phyloP scores from a whole-genome alignment of 35 echinoderm and acorn worm genomes.

The Apostichopus japonicus region DNA sequence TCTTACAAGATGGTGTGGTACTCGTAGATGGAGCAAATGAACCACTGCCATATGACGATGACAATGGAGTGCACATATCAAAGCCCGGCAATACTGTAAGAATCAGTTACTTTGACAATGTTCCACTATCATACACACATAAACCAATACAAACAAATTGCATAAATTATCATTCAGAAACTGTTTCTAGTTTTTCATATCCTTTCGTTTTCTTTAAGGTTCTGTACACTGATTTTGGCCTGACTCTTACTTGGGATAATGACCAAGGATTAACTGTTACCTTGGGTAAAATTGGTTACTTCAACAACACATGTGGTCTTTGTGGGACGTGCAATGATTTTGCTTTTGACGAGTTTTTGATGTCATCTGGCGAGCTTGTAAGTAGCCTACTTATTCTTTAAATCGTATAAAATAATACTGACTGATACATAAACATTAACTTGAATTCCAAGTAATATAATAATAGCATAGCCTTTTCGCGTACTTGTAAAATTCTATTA shows the following conservation, averaged over 20 bases:
- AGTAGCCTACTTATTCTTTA: background rate
- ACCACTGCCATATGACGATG: background rate
- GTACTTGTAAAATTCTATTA: too few species aligned
- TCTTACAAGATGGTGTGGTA: background rate
- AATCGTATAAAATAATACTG: background rate
- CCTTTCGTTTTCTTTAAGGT: background rate
- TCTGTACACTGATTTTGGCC: background rate
- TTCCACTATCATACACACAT: too few species aligned
- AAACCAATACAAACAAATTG: too few species aligned
- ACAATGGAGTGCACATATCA: constrained; percentile 11
- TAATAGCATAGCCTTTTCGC: too few species aligned
- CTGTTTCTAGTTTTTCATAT: background rate
- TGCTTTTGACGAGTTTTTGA: background rate
- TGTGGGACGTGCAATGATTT: constrained; percentile 3
- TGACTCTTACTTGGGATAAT: background rate
- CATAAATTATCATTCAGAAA: too few species aligned
- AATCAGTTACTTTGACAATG: too few species aligned
- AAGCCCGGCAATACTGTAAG: background rate
- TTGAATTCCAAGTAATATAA: too few species aligned
- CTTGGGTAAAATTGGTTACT: background rate
- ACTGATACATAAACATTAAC: too few species aligned
- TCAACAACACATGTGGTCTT: background rate
- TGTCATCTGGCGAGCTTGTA: background rate
- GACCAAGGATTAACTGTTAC: background rate
- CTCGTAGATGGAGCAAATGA: background rate